Evolutionary conservation across 2,888 invertebrate species (phyloP), one percentile per base, ranked within the genome.

Genomic region (Meteorus colon): DNA sequence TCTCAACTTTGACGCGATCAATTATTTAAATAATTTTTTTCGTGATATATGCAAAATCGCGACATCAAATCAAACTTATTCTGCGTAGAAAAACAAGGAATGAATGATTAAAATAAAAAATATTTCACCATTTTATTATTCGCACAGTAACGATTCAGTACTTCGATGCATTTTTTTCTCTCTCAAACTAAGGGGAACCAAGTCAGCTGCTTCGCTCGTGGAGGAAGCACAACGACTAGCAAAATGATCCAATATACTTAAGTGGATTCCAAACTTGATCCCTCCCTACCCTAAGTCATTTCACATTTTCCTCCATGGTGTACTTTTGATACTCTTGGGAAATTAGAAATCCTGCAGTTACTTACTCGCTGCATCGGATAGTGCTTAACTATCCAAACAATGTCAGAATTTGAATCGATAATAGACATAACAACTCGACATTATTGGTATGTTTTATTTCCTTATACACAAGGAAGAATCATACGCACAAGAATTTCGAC

Each of bases 231-330:
- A 41, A 48, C 72, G 70, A 76, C 31, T n/a, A 31, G 31, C 27
- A 19, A 19, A 24, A 75, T 84, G 82, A 85, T 85, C 84, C 83
- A 85, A 85, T 85, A 85, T 84, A 75, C 81, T 80, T 84, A 84
- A 85, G 80, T 79, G 84, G 84, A 85, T 84, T 85, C 81, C 63
- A 77, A 69, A 74, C 74, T 74, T 65, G 75, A 63, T 75, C 73
- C 72, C 75, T 41, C 41, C 16, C 34, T 16, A 6, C 12, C 4
- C 41, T 8, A 6, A 24, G 4, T 19, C 10, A 55, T 24, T 55
- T 24, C 1, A 55, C 19, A 55, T 55, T 55, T 24, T 55, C 2
- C n/a, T 55, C 24, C n/a, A 8, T 19, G 14, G 16, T 48, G 1
- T n/a, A 4, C 10, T 19, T 55, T 19, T n/a, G 10, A 55, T 24